A percentile compares a stretch with the other conserved stretches of the same genome.
Evolutionary conservation across 1,140 invertebrate genomes (phyloP).

Genomic region (Solen grandis): DNA sequence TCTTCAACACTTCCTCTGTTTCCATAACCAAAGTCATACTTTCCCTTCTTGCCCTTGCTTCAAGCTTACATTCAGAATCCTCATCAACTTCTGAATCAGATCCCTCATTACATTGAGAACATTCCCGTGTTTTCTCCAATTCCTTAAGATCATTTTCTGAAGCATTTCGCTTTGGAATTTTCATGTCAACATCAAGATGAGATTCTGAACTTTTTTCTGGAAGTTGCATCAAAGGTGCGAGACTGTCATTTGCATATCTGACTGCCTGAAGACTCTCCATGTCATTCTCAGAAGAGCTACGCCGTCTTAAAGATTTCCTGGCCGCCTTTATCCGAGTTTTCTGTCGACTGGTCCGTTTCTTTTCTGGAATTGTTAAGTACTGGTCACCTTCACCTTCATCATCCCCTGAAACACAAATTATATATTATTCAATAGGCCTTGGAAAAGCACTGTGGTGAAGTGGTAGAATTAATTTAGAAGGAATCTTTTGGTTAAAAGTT

Average conservation of each 20-base stretch:
- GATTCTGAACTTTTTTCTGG: too few species aligned
- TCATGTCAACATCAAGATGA: background rate
- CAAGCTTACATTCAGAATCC: constrained; percentile 8
- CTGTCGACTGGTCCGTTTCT: background rate
- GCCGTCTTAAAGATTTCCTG: background rate
- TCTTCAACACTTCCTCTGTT: background rate
- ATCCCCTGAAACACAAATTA: background rate
- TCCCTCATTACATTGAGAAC: background rate
- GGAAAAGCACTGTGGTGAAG: too few species aligned
- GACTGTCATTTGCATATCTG: background rate
- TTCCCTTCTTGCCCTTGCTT: constrained; percentile 24
- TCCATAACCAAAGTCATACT: background rate
- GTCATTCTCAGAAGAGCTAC: constrained; percentile 43
- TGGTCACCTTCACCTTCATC: background rate
- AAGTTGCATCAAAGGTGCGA: background rate
- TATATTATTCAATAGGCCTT: too few species aligned
- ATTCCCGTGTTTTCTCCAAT: constrained; percentile 10
- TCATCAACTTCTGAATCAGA: constrained; percentile 11
- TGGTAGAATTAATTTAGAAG: too few species aligned
- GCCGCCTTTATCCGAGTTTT: too few species aligned
- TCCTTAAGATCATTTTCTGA: constrained; percentile 38
- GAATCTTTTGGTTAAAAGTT: too few species aligned
- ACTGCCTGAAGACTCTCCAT: background rate
- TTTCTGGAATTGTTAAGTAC: background rate
- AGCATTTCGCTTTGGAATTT: background rate